A percentile compares a stretch with the other conserved stretches of the same genome.
phyloP scores from a whole-genome alignment of 2,797 vertebrate genomes.

The Malurus splendens region DNA sequence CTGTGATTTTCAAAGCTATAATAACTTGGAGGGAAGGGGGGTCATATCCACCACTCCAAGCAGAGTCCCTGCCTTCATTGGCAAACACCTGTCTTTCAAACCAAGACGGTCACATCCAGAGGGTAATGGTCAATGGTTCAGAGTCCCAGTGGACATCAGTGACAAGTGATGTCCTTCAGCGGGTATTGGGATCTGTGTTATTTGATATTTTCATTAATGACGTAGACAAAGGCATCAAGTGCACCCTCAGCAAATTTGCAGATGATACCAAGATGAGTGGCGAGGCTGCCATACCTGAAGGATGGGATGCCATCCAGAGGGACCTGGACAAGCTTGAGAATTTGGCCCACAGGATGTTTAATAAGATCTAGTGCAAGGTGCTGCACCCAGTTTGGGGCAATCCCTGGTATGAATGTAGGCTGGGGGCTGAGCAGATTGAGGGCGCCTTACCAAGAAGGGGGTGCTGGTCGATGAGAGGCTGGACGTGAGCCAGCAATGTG shows the following conservation, averaged over 20 bases:
- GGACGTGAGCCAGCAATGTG: not conserved
- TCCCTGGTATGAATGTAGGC: rapidly evolving
- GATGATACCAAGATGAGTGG: not conserved
- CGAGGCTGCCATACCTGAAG: not conserved
- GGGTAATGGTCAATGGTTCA: not conserved
- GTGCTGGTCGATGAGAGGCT: not conserved
- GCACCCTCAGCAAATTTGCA: not conserved
- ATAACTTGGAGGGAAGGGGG: too few species aligned
- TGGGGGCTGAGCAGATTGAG: rapidly evolving
- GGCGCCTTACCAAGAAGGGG: rapidly evolving
- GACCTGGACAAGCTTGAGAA: not conserved
- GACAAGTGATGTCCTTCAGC: not conserved
- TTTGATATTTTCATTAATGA: not conserved
- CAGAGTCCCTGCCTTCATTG: too few species aligned
- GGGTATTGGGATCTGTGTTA: not conserved
- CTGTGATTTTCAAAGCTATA: too few species aligned
- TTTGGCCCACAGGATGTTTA: not conserved
- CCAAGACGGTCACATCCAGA: not conserved
- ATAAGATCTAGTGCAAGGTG: not conserved
- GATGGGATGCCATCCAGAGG: not conserved
- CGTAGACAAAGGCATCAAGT: not conserved
- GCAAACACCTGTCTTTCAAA: too few species aligned
- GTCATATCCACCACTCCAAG: too few species aligned
- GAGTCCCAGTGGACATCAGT: not conserved
- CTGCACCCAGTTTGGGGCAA: not conserved